Conservation (phyloP, 2,797 vertebrate species). For the Adelosebastes latens region DNA sequence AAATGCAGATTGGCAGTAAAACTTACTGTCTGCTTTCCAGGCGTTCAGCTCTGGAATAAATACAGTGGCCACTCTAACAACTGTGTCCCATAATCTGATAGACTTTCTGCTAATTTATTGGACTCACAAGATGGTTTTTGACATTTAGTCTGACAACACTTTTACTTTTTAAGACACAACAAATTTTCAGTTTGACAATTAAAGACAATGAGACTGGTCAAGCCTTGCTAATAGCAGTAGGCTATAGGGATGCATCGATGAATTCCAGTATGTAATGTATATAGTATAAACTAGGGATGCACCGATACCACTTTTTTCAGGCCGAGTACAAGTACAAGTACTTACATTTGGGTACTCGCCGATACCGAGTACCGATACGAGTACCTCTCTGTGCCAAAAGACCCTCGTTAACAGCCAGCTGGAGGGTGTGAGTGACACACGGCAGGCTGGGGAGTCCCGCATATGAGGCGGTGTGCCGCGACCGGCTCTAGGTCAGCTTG, state of each 20-base stretch:
- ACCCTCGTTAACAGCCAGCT: too few species aligned
- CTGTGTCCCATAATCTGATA: not conserved
- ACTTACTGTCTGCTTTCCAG: not conserved
- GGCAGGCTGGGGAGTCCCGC: too few species aligned
- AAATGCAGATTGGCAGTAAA: constrained; percentile 17
- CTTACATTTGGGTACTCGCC: too few species aligned
- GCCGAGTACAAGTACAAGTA: too few species aligned
- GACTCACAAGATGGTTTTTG: not conserved
- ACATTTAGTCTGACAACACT: not conserved
- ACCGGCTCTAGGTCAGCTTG: too few species aligned
- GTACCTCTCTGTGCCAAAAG: too few species aligned
- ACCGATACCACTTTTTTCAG: too few species aligned
- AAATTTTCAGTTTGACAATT: not conserved
- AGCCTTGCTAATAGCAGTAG: not conserved
- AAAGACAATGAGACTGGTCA: not conserved
- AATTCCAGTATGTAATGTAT: too few species aligned
- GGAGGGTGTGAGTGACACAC: too few species aligned
- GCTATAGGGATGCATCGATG: not conserved
- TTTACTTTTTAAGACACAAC: not conserved
- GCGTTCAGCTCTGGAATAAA: not conserved
- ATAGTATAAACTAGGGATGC: too few species aligned
- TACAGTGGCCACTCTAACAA: not conserved
- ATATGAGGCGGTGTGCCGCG: too few species aligned
- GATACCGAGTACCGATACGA: too few species aligned
- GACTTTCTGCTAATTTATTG: not conserved